Percentiles rank a stretch among this genome's conserved stretches.
phyloP scores from a whole-genome alignment of 1,140 invertebrate species.

The Lasioglossum albipes region DNA sequence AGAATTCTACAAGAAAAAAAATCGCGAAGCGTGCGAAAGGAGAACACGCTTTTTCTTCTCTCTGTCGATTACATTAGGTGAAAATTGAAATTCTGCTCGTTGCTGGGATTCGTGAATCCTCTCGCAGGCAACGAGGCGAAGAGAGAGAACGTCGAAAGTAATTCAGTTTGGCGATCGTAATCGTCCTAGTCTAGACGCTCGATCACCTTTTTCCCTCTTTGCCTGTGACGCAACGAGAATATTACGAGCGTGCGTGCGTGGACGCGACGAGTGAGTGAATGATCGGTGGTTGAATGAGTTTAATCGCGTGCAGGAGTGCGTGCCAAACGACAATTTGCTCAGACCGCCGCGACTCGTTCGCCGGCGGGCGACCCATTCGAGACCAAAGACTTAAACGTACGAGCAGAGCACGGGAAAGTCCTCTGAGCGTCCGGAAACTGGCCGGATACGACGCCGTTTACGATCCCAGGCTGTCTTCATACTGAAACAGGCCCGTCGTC shows the following conservation, averaged over 20 bases:
- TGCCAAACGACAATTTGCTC: constrained; percentile 79
- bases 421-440: constrained; percentile 22
- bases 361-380: constrained; percentile 74
- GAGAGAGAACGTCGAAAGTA: constrained; percentile 11
- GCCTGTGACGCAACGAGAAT: constrained; percentile 59
- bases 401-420: constrained; percentile 67
- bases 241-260: constrained; percentile 58
- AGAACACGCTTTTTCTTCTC: constrained; percentile 15
- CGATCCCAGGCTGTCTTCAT: neutral
- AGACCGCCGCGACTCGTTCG: constrained; percentile 72
- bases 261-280: constrained; percentile 58
- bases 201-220: constrained; percentile 27
- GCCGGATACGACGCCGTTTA: constrained; percentile 6
- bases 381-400: constrained; percentile 78
- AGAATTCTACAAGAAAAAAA: neutral
- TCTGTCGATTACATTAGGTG: constrained; percentile 54
- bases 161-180: neutral
- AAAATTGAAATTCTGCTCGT: constrained; percentile 51
- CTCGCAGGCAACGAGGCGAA: constrained; percentile 31
- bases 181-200: neutral
- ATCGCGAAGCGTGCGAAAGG: too few relatives aligned
- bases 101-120: constrained; percentile 16
- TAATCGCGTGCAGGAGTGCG: constrained; percentile 67
- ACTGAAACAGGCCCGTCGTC: neutral
- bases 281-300: constrained; percentile 59